Evolutionary conservation across 2,113 vertebrate genomes (phyloP), one percentile per base, ranked within the genome.

Genomic region (Hepsetus odoe): DNA sequence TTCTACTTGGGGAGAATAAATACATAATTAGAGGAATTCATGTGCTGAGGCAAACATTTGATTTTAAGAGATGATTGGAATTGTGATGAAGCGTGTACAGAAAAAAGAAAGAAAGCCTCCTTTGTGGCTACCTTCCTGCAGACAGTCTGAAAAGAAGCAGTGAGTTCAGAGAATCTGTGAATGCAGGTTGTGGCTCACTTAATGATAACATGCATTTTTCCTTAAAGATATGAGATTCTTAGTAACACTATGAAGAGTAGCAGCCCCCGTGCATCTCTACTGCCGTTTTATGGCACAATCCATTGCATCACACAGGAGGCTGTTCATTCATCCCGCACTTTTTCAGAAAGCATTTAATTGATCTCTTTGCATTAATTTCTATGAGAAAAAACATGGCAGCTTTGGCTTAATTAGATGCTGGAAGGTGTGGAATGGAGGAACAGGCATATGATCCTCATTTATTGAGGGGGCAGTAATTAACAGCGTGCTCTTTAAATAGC

Each of bases 11-110:
- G 33, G 53, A 22, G 64, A 64, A 69, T 44, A 77, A 77, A 79
- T 80, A 22, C 69, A 58, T 76, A 76, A 77, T 59, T 58, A 51
- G 35, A 72, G 53, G 22, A 55, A 12, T 13, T 65, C 66, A 55
- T 68, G 30, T 44, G 74, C 26, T 56, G 65, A 11, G 40, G 73
- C 67, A 67, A 77, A 72, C 51, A 55, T 64, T 72, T 83, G 59
- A 76, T 80, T 76, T 80, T 28, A 73, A 70, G 64, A 82, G 58
- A 72, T 74, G 70, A 69, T 51, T 74, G 55, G 79, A 73, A 80
- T 74, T 61, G 35, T 32, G 71, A 80, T 30, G 16, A 28, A 38
- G 9, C 10, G 56, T 65, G 68, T 59, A 74, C 11, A 35, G 12
- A 24, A 24, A 11, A 55, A 24, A 55, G 51, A 55, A 11, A 51